Base-by-base conservation (phyloP, 2,797 vertebrate genomes). In the Danio albolineatus region DNA sequence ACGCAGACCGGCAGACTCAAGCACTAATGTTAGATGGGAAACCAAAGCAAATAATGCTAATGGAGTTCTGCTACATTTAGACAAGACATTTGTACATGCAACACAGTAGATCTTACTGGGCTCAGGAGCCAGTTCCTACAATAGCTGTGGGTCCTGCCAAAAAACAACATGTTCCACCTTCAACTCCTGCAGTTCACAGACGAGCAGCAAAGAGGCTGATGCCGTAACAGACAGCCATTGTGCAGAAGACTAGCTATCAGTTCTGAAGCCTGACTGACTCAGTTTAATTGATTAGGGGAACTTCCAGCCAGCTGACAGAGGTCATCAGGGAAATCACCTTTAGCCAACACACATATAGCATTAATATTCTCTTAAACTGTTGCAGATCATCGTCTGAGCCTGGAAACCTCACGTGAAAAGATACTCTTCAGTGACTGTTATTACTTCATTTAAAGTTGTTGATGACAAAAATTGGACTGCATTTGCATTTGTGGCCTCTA, bases 71-170 rank as follows among this genome's bases (percentile, higher is more conserved):
- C 78, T 76, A 84, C 16, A 86, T 48, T 62, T 53, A 39, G 56
- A 4, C 43, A 73, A 53, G 53, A 74, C n/a, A 65, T 66, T 70
- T 71, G 46, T 78, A 85, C 87, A 91, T 91, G 90, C 90, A 91
- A 86, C 64, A 72, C 83, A 88, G 77, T 67, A 80, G 82, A 85
- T 86, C 92, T 95, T 94, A 96, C 94, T 95, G 92, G 92, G 88
- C 90, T 94, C 90, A 84, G 92, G 92, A 89, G 86, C 88, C 91
- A 88, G 84, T 90, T 91, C 91, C 73, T 84, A 90, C 79, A 90
- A 85, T 86, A 92, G 85, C 28, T 66, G 90, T 90, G 75, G 90
- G 87, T 85, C 83, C 93, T 94, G 92, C 85, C 90, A 91, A 94
- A 89, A 94, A 86, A 94, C 90, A 92, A 93, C 89, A 93, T 74